Evolutionary conservation across 2,888 invertebrate species (phyloP).

Genomic region (Oligia strigilis): DNA sequence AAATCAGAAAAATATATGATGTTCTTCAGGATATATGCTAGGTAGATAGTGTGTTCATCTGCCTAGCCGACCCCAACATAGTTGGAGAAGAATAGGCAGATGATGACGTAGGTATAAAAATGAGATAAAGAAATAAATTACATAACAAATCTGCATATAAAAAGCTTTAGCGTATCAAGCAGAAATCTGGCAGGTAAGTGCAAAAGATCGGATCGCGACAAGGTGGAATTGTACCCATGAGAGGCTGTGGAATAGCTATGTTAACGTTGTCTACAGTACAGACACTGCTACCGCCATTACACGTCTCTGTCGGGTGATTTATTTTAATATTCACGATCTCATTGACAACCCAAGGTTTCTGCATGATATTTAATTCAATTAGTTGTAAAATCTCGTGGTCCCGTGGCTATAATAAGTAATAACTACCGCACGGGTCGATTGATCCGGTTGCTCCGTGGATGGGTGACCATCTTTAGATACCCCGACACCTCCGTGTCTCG

Average conservation of each 20-base stretch:
- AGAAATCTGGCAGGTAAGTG: background rate
- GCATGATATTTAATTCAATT: background rate
- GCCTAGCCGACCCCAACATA: no score
- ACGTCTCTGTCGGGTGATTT: background rate
- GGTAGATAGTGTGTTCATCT: no score
- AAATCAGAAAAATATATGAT: no score
- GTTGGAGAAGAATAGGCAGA: no score
- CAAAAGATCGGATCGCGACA: constrained; percentile 11
- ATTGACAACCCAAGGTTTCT: background rate
- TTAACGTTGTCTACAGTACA: background rate
- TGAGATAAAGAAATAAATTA: background rate
- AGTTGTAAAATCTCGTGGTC: background rate
- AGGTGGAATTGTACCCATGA: background rate
- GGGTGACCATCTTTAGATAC: no score
- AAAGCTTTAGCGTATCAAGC: background rate
- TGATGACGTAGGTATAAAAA: background rate
- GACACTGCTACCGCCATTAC: background rate
- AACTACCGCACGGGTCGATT: no score
- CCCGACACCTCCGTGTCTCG: no score
- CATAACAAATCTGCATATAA: background rate
- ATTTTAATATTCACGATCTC: background rate
- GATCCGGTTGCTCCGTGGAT: no score
- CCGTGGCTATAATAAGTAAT: no score
- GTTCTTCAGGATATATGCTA: no score
- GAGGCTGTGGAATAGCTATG: background rate